These are phyloP conservation scores for Gymnorhina tibicen DNA, from an alignment of 2,113 vertebrate genomes.

Conservation along the genomic window DNA sequence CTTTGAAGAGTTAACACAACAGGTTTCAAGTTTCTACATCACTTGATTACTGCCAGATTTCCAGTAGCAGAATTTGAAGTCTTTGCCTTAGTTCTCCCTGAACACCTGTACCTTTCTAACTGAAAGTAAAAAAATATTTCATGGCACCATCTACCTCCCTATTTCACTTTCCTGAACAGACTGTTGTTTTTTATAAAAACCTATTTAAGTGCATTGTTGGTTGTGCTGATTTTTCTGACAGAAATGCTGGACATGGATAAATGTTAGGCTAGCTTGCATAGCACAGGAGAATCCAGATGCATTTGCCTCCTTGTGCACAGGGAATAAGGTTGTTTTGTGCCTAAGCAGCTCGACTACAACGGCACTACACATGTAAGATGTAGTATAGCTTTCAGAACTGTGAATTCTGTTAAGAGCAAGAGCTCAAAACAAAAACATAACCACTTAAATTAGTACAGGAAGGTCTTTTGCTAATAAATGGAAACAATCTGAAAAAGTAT, in stretches of 20 bases:
- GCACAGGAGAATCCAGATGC: not conserved
- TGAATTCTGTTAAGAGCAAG: not conserved
- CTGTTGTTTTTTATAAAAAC: not conserved
- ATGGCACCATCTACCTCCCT: not conserved
- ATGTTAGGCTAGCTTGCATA: not conserved
- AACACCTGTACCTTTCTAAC: not conserved
- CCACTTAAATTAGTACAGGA: not conserved
- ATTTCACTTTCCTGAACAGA: not conserved
- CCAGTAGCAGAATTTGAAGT: not conserved
- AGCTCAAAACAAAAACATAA: not conserved
- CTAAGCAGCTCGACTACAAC: not conserved
- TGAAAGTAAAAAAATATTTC: not conserved
- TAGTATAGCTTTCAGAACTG: not conserved
- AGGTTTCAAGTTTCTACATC: not conserved
- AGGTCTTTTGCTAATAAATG: not conserved
- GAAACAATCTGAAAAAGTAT: not conserved
- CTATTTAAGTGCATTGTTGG: not conserved
- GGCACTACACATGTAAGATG: not conserved
- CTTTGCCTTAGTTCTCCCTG: not conserved
- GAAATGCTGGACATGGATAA: not conserved
- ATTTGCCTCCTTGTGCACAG: not conserved
- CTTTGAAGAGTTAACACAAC: not conserved
- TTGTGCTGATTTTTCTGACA: not conserved
- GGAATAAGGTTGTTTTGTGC: not conserved
- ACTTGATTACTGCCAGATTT: not conserved